Percentiles rank a stretch among this genome's conserved stretches.
Evolutionary conservation across 23 tunicate genomes (phyloP).

Genomic region (Styela clava): DNA sequence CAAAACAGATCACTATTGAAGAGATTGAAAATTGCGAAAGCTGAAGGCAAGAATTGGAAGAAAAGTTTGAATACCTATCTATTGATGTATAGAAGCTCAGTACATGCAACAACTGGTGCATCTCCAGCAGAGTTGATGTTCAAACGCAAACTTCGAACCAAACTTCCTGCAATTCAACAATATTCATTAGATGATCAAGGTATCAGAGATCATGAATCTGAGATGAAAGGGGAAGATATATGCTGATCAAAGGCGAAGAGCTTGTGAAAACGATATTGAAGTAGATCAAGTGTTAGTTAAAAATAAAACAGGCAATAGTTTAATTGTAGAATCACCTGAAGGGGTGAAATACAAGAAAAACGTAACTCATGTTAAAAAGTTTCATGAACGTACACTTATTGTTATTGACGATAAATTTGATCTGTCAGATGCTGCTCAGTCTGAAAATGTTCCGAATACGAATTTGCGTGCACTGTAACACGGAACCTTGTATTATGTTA

Average conservation of each 20-base stretch:
- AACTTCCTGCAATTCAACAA: conserved; percentile 21
- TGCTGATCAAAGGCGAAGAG: conserved; percentile 34
- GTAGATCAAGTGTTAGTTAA: conserved; percentile 17
- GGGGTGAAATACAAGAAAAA: background rate
- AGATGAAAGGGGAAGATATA: conserved; percentile 26
- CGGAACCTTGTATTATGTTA: too few species aligned
- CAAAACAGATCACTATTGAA: conserved; percentile 18
- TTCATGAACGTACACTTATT: background rate
- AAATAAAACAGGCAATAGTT: background rate
- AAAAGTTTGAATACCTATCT: background rate
- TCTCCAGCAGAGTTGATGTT: conserved; percentile 39
- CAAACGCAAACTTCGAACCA: conserved; percentile 33
- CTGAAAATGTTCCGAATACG: too few species aligned
- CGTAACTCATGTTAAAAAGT: background rate
- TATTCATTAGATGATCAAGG: conserved; percentile 10
- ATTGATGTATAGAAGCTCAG: background rate
- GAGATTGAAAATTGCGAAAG: background rate
- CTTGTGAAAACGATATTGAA: conserved; percentile 12
- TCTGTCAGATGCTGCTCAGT: background rate
- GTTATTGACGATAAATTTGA: background rate
- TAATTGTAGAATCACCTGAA: background rate
- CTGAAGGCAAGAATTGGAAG: background rate
- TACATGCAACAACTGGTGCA: conserved; percentile 36
- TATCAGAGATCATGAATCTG: conserved; percentile 29
- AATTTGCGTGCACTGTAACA: too few species aligned